Conservation (phyloP, 2,888 invertebrate genomes). For the Pollenia griseotomentosa region DNA sequence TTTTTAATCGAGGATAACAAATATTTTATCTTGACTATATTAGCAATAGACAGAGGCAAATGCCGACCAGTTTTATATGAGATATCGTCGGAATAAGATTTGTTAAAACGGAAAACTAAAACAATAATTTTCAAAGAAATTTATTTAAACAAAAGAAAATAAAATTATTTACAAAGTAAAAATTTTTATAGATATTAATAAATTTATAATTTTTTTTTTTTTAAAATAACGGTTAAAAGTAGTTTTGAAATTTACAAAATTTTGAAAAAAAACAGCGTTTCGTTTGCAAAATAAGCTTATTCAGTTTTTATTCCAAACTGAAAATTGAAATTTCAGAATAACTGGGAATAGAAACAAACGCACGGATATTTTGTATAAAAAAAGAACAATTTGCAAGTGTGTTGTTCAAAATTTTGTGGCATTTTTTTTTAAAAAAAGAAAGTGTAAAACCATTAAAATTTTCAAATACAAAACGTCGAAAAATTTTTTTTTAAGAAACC, state of each 20-base stretch:
- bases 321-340: constrained; percentile 19
- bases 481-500: constrained; percentile 46
- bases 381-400: constrained; percentile 42
- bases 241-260: constrained; percentile 30
- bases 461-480: constrained; percentile 42
- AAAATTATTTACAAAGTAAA: constrained; percentile 28
- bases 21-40: constrained; percentile 69
- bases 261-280: constrained; percentile 35
- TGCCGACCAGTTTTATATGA: constrained; percentile 76
- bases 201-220: background rate
- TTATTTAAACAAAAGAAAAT: constrained; percentile 10
- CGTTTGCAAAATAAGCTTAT: constrained; percentile 75
- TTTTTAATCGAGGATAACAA: constrained; percentile 32
- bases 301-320: constrained; percentile 68
- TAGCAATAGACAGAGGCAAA: constrained; percentile 66
- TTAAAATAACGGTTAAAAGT: constrained; percentile 40
- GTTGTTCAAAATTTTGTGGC: constrained; percentile 69
- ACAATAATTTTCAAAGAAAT: constrained; percentile 40
- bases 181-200: background rate
- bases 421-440: constrained; percentile 71
- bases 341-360: constrained; percentile 70
- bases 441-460: constrained; percentile 65
- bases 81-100: constrained; percentile 77
- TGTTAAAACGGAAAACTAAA: constrained; percentile 69
- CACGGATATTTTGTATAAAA: constrained; percentile 75